These are phyloP conservation scores for Sphenodon punctatus DNA, from an alignment of 2,797 vertebrate genomes.

Conservation along the genomic window DNA sequence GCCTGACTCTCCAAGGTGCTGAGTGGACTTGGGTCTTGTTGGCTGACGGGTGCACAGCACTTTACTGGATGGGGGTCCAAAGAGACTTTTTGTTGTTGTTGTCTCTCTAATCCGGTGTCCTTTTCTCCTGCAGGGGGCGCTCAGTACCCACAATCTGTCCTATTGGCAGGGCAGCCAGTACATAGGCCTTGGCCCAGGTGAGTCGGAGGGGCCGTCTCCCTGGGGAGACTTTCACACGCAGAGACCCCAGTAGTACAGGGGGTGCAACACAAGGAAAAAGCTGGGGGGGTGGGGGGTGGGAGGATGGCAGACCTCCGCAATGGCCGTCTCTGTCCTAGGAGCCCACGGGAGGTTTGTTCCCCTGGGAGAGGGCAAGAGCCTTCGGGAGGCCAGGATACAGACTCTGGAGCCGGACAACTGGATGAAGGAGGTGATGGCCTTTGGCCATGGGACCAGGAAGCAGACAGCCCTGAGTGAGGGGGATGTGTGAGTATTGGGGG, in stretches of 20 bases:
- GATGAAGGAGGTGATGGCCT: conserved; percentile 85
- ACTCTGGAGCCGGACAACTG: conserved; percentile 87
- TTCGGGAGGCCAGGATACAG: conserved; percentile 89
- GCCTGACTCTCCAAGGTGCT: neutral
- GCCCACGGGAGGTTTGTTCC: conserved; percentile 87
- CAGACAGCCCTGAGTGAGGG: conserved; percentile 69
- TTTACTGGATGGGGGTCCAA: neutral
- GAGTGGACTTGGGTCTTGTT: neutral
- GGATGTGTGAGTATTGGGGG: conserved; percentile 79
- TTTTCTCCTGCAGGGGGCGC: conserved; percentile 77
- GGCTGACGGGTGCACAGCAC: neutral
- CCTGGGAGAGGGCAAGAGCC: conserved; percentile 54
- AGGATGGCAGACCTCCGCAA: neutral
- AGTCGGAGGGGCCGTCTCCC: too few relatives aligned
- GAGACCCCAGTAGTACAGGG: too few relatives aligned
- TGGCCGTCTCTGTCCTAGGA: conserved; percentile 71
- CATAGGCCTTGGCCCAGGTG: conserved; percentile 92
- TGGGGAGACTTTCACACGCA: too few relatives aligned
- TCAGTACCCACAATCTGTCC: conserved; percentile 88
- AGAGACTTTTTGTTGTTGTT: neutral
- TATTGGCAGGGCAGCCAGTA: conserved; percentile 92
- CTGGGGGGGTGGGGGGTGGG: too few relatives aligned
- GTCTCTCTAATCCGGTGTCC: too few relatives aligned
- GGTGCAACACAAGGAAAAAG: too few relatives aligned
- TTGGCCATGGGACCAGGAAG: conserved; percentile 87